Evolutionary conservation across 2,888 invertebrate species (phyloP), one percentile per base, ranked within the genome.

Genomic region (Acleris sparsana): DNA sequence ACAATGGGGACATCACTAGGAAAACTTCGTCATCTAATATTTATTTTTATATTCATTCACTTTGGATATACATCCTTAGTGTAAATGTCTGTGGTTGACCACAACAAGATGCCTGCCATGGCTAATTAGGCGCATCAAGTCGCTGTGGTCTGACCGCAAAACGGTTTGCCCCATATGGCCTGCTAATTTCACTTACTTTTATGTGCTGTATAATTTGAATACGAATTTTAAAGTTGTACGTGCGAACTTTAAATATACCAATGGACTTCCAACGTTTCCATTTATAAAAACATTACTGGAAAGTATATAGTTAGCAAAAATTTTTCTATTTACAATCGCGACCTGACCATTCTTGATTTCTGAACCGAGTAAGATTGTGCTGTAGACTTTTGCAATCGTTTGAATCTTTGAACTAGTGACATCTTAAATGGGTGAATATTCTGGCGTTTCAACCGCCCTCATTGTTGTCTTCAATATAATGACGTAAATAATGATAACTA

Each of bases 11-110:
- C 33, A 33, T 53, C 22, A 51, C 17, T 11, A 16, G 16, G 16
- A 22, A 16, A 20, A 18, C 18, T 20, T 39, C 11, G 22, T 44
- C 22, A 4, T 4, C 9, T 18, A 20, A 20, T 17, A 20, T 5
- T 22, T n/a, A 44, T 39, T 29, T 29, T 17, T 2, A n/a, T 43
- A 20, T 22, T 20, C 16, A 56, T 56, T 16, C 22, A 22, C 56
- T 56, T 56, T 22, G 20, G 43, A 56, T 39, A 51, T 20, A 18
- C 44, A 46, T 33, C 29, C 29, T 3, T 69, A 70, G 77, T 71
- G 77, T 80, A 80, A 80, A 79, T 80, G 72, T 69, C 76, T 77
- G 84, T 72, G 83, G 84, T 77, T 57, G 69, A 80, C 82, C 80
- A 72, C 81, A 79, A 78, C 74, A 72, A 72, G 67, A 71, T 74